Percentiles rank a stretch among this genome's conserved stretches.
phyloP scores from a whole-genome alignment of 2,113 vertebrate species.

The Microtus ochrogaster region DNA sequence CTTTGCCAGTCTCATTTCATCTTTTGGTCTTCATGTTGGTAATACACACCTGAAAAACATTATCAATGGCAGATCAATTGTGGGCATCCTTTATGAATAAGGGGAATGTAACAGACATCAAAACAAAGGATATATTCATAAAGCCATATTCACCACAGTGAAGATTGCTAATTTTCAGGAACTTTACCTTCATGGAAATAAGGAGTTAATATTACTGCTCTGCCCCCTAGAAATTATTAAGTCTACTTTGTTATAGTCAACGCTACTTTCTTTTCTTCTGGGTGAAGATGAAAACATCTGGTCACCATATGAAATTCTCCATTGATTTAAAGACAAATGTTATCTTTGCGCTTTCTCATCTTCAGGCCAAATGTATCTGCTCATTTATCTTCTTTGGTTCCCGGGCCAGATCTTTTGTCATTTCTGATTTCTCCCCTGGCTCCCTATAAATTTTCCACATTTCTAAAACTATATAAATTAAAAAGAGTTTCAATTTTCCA shows the following conservation, averaged over 20 bases:
- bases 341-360: conserved; percentile 61
- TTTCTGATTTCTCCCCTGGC: conserved; percentile 59
- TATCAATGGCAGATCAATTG: neutral
- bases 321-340: conserved; percentile 64
- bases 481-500: conserved; percentile 44
- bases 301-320: conserved; percentile 57
- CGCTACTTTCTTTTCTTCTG: conserved; percentile 48
- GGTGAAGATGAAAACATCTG: conserved; percentile 66
- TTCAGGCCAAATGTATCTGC: conserved; percentile 50
- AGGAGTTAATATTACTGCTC: neutral
- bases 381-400: conserved; percentile 55
- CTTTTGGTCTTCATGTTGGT: neutral
- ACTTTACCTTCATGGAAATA: neutral
- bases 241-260: conserved; percentile 51
- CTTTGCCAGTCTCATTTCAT: conserved; percentile 34
- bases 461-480: conserved; percentile 43
- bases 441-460: conserved; percentile 36
- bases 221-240: neutral
- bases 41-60: neutral
- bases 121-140: neutral
- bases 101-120: neutral
- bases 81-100: neutral
- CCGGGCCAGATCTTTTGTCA: conserved; percentile 55
- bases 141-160: neutral
- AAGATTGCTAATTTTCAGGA: conserved; percentile 4